Base-by-base conservation (phyloP, 2,797 vertebrate species). In the Neosalanx taihuensis region DNA sequence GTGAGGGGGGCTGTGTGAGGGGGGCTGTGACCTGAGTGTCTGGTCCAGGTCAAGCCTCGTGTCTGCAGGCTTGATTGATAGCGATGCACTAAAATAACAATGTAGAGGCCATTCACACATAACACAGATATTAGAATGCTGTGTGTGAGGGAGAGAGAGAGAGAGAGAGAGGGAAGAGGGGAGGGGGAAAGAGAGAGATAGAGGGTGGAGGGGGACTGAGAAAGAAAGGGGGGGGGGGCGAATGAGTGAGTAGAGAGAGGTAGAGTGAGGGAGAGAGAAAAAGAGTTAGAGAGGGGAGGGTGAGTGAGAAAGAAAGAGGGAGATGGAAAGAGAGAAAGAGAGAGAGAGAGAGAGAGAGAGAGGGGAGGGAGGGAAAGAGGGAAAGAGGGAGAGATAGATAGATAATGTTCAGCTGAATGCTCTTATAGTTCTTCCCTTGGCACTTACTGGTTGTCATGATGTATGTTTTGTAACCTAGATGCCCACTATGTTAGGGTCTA, bases 1-100 rank as follows among this genome's bases (percentile, higher is more conserved):
- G 23, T n/a, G 35, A 9, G 35, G 35, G 35, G 35, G 35, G 6
- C 6, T 9, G n/a, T 26, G 35, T 37, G 35, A 37, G 35, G 33
- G 6, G 33, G 33, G 33, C 3, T 33, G 23, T 26, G 23, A 26
- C 57, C 60, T 63, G 76, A 66, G 64, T 73, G 69, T 67, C 56
- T 63, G 72, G 77, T 76, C 82, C 77, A 82, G 79, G 76, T 81
- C 69, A 77, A 76, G 63, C 64, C 77, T 73, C 75, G 64, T 74
- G 75, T 78, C 74, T 60, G 77, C 70, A 61, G 76, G 74, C 76
- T 81, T 88, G 86, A 87, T 84, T 83, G 82, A 86, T 87, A 81
- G 77, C 65, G 71, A 79, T 80, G 76, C 58, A 65, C 81, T 83
- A 86, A 85, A 83, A 86, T 76, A 86, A 84, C 79, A 86, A 72